Conservation (phyloP, 2,113 vertebrate species). For the Onychostoma macrolepis region DNA sequence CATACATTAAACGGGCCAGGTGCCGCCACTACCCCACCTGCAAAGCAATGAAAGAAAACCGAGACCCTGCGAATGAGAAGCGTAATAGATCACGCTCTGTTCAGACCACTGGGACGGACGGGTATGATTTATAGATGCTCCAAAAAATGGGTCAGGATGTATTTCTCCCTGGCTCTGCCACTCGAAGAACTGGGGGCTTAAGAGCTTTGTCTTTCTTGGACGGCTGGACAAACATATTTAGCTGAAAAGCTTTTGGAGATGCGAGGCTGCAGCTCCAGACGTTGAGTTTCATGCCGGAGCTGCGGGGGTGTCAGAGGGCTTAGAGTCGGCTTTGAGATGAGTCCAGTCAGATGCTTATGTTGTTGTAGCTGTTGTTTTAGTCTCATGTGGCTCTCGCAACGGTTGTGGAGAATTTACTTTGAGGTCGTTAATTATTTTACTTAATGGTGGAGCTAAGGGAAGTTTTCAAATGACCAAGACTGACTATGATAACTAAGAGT, state of each 20-base stretch:
- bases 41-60: slow-evolving; percentile 45
- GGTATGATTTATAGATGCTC: slow-evolving; percentile 72
- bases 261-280: not conserved
- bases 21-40: slow-evolving; percentile 39
- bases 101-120: slow-evolving; percentile 61
- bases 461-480: not conserved
- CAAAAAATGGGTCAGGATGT: slow-evolving; percentile 73
- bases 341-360: slow-evolving; percentile 44
- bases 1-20: slow-evolving; percentile 37
- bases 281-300: slow-evolving; percentile 31
- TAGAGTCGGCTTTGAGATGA: slow-evolving; percentile 41
- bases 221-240: slow-evolving; percentile 47
- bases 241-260: slow-evolving; percentile 37
- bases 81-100: slow-evolving; percentile 71
- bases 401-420: not conserved
- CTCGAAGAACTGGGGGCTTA: slow-evolving; percentile 28
- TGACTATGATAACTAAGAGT: not conserved
- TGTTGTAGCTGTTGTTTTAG: slow-evolving; percentile 47
- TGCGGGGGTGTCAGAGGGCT: slow-evolving; percentile 21
- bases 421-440: not conserved
- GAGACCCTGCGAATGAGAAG: slow-evolving; percentile 47
- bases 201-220: slow-evolving; percentile 42
- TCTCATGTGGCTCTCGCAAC: not conserved
- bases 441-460: not conserved
- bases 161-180: slow-evolving; percentile 16